Evolutionary conservation across 1,140 invertebrate genomes (phyloP), one percentile per base, ranked within the genome.

Genomic region (Adoxophyes honmai): DNA sequence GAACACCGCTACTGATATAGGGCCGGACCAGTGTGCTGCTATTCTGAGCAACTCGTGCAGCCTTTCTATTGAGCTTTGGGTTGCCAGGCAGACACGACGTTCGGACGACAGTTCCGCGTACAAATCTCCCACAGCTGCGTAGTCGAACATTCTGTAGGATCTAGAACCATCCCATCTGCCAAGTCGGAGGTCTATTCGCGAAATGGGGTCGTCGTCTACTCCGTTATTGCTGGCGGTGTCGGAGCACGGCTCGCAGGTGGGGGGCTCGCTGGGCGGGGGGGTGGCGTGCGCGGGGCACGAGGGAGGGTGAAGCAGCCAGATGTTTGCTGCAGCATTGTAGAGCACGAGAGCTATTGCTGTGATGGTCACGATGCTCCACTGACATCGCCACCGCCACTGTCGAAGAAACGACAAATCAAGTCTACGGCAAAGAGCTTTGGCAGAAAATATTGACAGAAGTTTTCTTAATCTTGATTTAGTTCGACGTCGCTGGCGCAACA

Each of bases 1-100:
- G 73, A 95, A 98, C 0, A 97, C 89, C 0, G 96, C 94, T 0
- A 96, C 92, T 0, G 96, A 98, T 64, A 98, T 94, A 0, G 96
- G 94, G 0, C 96, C 96, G 1, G 91, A 90, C 97, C 97, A 98
- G 56, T 95, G 93, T 18, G 94, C 90, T 0, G 94, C 93, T 10
- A 97, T 93, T 69, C 94, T 92, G 0, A 94, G 91, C 4, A 98
- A 63, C 16, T 95, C 95, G 52, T 92, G 90, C 1, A 97, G 75
- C 51, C 94, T 92, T 64, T 97, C 96, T 14, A 97, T 88, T 0
- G 96, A 96, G 57, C 93, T 94, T 75, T 97, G 96, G 0, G 96
- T 97, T 0, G 96, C 96, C 13, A 97, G 80, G 63, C 94, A 96
- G 4, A 96, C 94, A 15, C 86, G 85, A 55, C 91, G 92, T 1